Base-by-base conservation (phyloP, 1,140 invertebrate genomes). In the Platyscapa corneri region DNA sequence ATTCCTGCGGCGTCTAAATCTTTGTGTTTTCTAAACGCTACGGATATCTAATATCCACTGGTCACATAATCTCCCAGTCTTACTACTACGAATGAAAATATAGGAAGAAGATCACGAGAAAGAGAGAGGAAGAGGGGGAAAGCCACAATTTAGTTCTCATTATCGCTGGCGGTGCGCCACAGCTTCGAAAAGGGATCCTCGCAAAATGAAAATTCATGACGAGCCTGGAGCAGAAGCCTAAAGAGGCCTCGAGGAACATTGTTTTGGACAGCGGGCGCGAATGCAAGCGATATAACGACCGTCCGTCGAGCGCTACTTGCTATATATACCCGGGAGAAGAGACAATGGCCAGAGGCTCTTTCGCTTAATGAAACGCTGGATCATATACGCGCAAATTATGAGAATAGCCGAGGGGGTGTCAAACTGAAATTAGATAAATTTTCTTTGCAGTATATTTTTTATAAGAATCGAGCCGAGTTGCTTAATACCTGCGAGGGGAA, bases 341-440 rank as follows among this genome's bases (percentile, higher is more conserved):
- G 79, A 77, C 70, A 82, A 82, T 82, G 32, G 67, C 56, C 12
- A 5, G 34, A 32, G 53, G 39, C 78, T 76, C 37, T 77, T 82
- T 49, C 60, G 53, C 72, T 85, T 85, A 85, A 85, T 85, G 78
- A 85, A 85, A 85, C 79, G 72, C 49, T 56, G 77, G 70, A 60
- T 60, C 67, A 80, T 74, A 65, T 23, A 42, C 10, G 67, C 39
- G 39, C 78, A 37, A 85, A 77, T 85, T 85, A 85, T 27, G 77
- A 42, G 70, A 46, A 56, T 34, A 23, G 37, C 30, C 84, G n/a
- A 49, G n/a, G 32, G 12, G 2, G 67, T 23, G 7, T 60, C 27
- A 39, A 53, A 67, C 30, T 53, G n/a, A 67, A 84, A 77, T 77
- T 77, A 78, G n/a, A 78, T 84, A 67, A 37, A 64, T 32, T 42